A percentile compares a stretch with the other conserved stretches of the same genome.
These are phyloP conservation scores for Pedionomus torquatus DNA, from an alignment of 2,113 vertebrate genomes.

Conservation along the genomic window DNA sequence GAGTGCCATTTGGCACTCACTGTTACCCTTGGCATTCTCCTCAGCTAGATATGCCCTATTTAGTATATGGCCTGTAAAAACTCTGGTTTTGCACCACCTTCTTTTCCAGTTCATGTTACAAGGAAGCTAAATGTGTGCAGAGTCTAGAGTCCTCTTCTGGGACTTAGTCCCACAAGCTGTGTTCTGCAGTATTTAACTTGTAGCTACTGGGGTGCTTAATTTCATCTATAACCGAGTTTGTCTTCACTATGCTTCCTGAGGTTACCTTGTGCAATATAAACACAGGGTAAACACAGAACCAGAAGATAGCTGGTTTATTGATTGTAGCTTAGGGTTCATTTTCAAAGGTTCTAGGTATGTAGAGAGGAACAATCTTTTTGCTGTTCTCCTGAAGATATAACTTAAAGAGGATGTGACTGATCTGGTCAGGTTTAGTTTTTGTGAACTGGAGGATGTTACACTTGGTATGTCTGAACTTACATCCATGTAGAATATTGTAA, in stretches of 20 bases:
- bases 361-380: not conserved
- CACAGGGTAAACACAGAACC: not conserved
- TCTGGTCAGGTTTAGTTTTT: not conserved
- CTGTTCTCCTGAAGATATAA: not conserved
- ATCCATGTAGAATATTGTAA: not conserved
- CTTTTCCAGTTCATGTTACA: not conserved
- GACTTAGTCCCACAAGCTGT: not conserved
- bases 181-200: not conserved
- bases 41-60: not conserved
- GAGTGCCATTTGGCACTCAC: not conserved
- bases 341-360: not conserved
- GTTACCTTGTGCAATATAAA: not conserved
- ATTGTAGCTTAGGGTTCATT: not conserved
- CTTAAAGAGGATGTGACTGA: not conserved
- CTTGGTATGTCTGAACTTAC: not conserved
- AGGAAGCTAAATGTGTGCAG: not conserved
- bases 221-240: not conserved
- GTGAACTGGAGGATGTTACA: not conserved
- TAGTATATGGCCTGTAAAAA: not conserved
- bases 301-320: not conserved
- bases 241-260: not conserved
- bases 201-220: not conserved
- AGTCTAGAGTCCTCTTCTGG: not conserved
- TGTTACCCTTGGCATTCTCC: fast-evolving
- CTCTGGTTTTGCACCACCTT: not conserved